A percentile compares a stretch with the other conserved stretches of the same genome.
These are phyloP conservation scores for Empis stercorea DNA, from an alignment of 2,888 invertebrate genomes.

Conservation along the genomic window DNA sequence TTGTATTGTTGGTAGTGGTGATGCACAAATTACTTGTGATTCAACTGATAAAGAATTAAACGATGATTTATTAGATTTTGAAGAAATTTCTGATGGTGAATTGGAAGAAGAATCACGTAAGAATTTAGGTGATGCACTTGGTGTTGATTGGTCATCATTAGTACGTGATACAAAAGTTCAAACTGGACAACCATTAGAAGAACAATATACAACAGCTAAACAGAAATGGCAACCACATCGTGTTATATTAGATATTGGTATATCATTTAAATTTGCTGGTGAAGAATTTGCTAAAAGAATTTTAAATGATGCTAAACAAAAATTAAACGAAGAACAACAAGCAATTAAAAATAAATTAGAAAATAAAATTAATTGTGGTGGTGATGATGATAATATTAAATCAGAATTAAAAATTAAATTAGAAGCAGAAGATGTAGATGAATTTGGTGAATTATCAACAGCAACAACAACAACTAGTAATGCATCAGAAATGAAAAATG, in stretches of 20 bases:
- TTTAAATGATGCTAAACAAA: slow-evolving; percentile 28
- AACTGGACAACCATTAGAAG: slow-evolving; percentile 19
- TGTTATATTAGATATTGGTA: slow-evolving; percentile 65
- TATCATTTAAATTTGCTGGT: slow-evolving; percentile 68
- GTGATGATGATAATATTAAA: slow-evolving; percentile 27
- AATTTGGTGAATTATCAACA: slow-evolving; percentile 14
- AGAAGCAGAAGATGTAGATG: slow-evolving; percentile 7
- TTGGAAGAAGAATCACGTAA: slow-evolving; percentile 71
- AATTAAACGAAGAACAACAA: slow-evolving; percentile 21
- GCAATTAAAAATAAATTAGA: slow-evolving; percentile 11
- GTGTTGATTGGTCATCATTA: slow-evolving; percentile 90
- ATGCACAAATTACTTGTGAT: slow-evolving; percentile 6
- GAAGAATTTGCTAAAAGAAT: slow-evolving; percentile 42
- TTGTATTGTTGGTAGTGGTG: neutral
- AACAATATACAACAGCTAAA: slow-evolving; percentile 43
- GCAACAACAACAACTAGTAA: slow-evolving; percentile 13
- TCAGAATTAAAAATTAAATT: slow-evolving; percentile 23
- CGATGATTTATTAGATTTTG: slow-evolving; percentile 55
- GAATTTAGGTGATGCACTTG: slow-evolving; percentile 77
- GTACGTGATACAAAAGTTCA: slow-evolving; percentile 56
- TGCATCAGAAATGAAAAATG: slow-evolving; percentile 20
- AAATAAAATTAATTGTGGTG: slow-evolving; percentile 6
- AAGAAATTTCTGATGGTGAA: slow-evolving; percentile 83
- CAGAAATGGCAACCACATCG: slow-evolving; percentile 70
- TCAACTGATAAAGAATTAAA: slow-evolving; percentile 30